Evolutionary conservation across 2,113 vertebrate species (phyloP).

Genomic region (Callipepla squamata): DNA sequence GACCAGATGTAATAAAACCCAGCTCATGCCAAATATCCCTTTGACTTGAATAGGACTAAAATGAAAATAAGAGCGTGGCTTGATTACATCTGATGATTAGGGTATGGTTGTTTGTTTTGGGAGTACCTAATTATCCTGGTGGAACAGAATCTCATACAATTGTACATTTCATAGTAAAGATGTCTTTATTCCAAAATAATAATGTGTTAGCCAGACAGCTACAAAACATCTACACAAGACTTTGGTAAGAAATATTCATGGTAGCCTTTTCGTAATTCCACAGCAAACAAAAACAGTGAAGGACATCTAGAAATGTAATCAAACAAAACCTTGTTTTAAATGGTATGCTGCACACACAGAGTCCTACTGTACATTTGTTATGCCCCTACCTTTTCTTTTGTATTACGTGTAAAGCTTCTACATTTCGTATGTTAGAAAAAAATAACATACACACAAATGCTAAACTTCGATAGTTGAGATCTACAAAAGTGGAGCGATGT

Average conservation of each 20-base stretch:
- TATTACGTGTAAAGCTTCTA: constrained; percentile 72
- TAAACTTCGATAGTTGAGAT: constrained; percentile 70
- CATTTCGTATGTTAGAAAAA: constrained; percentile 70
- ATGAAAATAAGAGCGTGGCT: background rate
- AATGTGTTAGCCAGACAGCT: constrained; percentile 82
- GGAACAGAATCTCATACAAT: constrained; percentile 20
- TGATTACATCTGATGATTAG: background rate
- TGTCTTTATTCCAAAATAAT: constrained; percentile 92
- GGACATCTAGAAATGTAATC: constrained; percentile 67
- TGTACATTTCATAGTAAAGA: constrained; percentile 85
- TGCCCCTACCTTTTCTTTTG: constrained; percentile 38
- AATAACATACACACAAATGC: constrained; percentile 60
- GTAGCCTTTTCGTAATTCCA: constrained; percentile 82
- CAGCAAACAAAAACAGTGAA: constrained; percentile 67
- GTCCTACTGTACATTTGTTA: constrained; percentile 60
- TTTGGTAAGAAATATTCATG: constrained; percentile 89
- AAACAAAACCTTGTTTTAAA: constrained; percentile 20
- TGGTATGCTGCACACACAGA: constrained; percentile 67
- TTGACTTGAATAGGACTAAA: background rate
- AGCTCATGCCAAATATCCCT: background rate
- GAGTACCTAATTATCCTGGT: background rate
- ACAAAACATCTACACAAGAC: constrained; percentile 91
- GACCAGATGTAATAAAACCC: background rate
- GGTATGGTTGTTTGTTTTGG: background rate
- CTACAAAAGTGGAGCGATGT: constrained; percentile 84